Base-by-base conservation (phyloP, 2,797 vertebrate genomes). In the Esox lucius region DNA sequence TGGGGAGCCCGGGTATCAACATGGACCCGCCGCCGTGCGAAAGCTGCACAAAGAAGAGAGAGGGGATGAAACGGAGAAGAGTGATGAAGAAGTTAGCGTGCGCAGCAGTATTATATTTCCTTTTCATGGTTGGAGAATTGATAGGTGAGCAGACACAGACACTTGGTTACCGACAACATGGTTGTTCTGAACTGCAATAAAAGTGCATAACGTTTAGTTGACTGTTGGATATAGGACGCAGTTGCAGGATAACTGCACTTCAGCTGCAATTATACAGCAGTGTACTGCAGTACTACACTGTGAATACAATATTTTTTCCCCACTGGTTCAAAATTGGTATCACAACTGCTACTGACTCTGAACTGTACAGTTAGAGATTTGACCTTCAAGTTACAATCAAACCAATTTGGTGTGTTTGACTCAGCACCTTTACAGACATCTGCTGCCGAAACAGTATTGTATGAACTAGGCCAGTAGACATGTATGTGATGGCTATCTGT, bases 51-150 rank as follows among this genome's bases (percentile, higher is more conserved):
- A 88, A 78, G 78, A 93, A 88, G 84, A 91, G 90, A 61, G 97
- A 98, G 82, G 76, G 42, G 11, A 79, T 86, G 53, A 94, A 86
- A 75, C 95, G 94, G 83, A 89, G 84, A 77, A 92, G 70, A 72
- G 96, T 96, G 87, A 97, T 96, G 92, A 95, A 91, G 88, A 94
- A 93, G 68, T 88, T 99, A 13, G 77, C 85, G 56, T 68, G 95
- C 0, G 98, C 97, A 0, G 96, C 96, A 0, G 5, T 93, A 24
- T 95, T 99, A 1, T 99, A 99, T 82, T 92, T 96, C 16, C 90
- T 98, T 31, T 99, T 99, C 85, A 99, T 98, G 96, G 88, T 92
- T 0, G 97, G 95, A 4, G 98, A 99, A 86, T 94, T 99, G 19
- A 80, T 98, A 81, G 98, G 98, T 99, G 92, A 96, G 94, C 3